Evolutionary conservation across 23 tunicate genomes (phyloP).

Genomic region (Phallusia fumigata): DNA sequence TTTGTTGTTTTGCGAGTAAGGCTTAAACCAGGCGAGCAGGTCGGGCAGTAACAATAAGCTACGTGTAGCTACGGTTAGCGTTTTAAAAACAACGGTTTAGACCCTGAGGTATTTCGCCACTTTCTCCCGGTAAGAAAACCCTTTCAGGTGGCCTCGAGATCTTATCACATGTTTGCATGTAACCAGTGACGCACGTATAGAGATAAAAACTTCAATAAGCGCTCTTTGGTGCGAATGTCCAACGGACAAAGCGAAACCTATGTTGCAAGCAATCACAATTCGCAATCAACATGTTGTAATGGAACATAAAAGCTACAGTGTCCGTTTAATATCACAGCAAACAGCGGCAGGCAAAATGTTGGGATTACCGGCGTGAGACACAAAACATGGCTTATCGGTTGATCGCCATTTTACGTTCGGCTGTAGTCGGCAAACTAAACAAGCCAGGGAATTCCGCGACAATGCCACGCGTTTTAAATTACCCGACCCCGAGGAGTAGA

Average conservation of each 20-base stretch:
- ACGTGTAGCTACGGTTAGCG: neutral
- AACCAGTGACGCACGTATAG: neutral
- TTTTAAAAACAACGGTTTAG: neutral
- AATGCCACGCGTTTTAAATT: neutral
- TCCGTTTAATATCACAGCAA: neutral
- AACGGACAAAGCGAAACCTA: neutral
- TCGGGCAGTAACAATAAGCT: too few relatives aligned
- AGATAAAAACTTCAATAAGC: neutral
- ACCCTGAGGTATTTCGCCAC: neutral
- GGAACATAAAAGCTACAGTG: neutral
- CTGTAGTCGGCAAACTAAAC: neutral
- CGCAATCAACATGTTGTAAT: neutral
- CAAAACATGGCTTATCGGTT: neutral
- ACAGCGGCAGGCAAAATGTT: neutral
- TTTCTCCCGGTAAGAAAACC: neutral
- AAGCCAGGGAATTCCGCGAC: neutral
- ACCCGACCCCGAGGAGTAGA: neutral
- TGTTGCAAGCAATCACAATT: neutral
- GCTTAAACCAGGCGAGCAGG: too few relatives aligned
- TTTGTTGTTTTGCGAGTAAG: too few relatives aligned
- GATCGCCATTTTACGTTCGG: neutral
- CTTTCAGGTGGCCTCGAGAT: neutral
- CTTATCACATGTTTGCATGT: neutral
- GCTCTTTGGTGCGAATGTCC: neutral
- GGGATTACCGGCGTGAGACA: slow-evolving; percentile 1